A percentile compares a stretch with the other conserved stretches of the same genome.
phyloP scores from a whole-genome alignment of 2,888 invertebrate genomes.

The Sclerodermus sp. region DNA sequence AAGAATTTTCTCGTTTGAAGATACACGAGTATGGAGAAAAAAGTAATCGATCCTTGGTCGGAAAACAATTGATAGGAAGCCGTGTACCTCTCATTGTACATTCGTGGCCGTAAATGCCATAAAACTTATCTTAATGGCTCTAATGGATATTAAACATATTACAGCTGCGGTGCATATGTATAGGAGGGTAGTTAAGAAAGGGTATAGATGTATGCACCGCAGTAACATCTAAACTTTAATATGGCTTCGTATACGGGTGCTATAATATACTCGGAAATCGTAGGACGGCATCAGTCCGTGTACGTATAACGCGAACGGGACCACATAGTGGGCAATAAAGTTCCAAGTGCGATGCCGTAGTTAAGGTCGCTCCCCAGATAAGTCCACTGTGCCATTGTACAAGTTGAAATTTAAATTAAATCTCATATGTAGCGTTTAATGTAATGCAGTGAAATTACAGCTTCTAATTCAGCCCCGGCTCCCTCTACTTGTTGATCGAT shows the following conservation, averaged over 20 bases:
- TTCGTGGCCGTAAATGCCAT: background rate
- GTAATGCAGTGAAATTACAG: no score
- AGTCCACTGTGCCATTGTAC: conserved; percentile 11
- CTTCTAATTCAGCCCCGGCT: no score
- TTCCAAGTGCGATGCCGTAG: conserved; percentile 16
- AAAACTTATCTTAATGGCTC: conserved; percentile 12
- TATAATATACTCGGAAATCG: conserved; percentile 15
- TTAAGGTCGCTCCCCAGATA: conserved; percentile 18
- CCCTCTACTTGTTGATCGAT: no score
- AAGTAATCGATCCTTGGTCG: no score
- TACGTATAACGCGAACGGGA: conserved; percentile 2
- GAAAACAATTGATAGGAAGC: conserved; percentile 1
- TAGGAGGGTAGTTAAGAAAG: conserved; percentile 10
- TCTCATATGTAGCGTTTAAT: background rate
- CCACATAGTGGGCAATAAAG: conserved; percentile 15
- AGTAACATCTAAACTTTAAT: conserved; percentile 11
- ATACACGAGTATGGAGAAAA: no score
- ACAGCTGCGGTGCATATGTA: background rate
- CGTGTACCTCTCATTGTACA: background rate
- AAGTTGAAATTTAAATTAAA: conserved; percentile 25
- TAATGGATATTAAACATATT: conserved; percentile 4
- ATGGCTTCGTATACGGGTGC: conserved; percentile 1
- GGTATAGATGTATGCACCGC: no score
- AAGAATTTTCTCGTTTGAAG: no score
- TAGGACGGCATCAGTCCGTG: conserved; percentile 11